Evolutionary conservation across 2,113 vertebrate genomes (phyloP), one percentile per base, ranked within the genome.

Genomic region (Orientallactaga bullata): DNA sequence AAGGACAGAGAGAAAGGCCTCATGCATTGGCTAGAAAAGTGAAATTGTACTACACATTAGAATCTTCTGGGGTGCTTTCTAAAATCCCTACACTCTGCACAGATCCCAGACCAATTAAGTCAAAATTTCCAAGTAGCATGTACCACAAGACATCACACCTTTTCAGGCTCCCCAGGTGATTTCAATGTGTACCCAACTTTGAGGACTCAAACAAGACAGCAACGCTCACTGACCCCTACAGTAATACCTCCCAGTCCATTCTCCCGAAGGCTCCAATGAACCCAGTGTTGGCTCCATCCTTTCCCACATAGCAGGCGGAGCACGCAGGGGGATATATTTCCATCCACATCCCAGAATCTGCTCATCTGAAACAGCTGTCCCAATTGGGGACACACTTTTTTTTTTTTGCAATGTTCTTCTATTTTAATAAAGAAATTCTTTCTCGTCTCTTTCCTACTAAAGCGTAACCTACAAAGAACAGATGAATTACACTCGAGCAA

Each of bases 401-500:
- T 65, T 47, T 47, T 47, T 47, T 26, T n/a, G 24, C 51, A 47
- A 32, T 5, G 30, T 32, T 81, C 89, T 90, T 76, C 73, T 51
- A 95, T 42, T 94, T 51, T 94, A 85, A 81, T 90, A 66, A 80
- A 91, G 85, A 87, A 58, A 90, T 92, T 68, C 80, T 86, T 83
- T 88, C 92, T 90, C 85, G 30, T 88, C 87, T 61, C 78, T 28
- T 93, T 85, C 80, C 74, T 77, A 83, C 68, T 61, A 90, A 92
- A 88, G 74, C 42, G 87, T 68, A 91, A 92, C 86, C 91, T 88
- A 65, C 91, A 92, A 92, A 96, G 89, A 97, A 95, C 89, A 85
- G 96, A 96, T 96, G 96, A 97, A 96, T 96, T 96, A 92, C 84
- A 95, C 82, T 63, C 91, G 39, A 80, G 96, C 92, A 95, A 91